Evolutionary conservation across 2,113 vertebrate genomes (phyloP).

Genomic region (Tenebrosternarchus preto): DNA sequence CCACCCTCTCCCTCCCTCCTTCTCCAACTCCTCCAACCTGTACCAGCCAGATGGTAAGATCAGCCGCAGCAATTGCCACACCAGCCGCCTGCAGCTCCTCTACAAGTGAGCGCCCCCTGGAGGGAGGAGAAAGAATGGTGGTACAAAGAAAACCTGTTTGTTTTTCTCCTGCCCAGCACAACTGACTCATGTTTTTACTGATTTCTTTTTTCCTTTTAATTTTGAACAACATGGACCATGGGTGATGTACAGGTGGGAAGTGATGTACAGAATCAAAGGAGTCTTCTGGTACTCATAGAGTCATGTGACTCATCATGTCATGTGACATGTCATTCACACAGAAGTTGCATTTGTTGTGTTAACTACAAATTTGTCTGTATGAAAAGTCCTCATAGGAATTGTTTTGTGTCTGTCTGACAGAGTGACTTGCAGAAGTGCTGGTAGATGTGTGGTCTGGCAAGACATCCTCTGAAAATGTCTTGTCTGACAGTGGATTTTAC

Average conservation of each 20-base stretch:
- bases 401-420: neutral
- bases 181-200: no score
- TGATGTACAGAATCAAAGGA: no score
- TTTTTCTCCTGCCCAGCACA: neutral
- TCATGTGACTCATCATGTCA: constrained; percentile 15
- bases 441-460: neutral
- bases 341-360: constrained; percentile 5
- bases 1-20: constrained; percentile 75
- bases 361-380: neutral
- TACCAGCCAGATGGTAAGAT: constrained; percentile 87
- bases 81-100: constrained; percentile 88
- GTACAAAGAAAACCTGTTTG: neutral
- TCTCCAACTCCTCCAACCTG: constrained; percentile 77
- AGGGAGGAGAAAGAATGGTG: neutral
- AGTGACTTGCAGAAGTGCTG: neutral
- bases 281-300: no score
- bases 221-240: neutral
- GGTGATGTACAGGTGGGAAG: no score
- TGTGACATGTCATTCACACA: neutral
- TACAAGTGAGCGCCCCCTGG: constrained; percentile 78
- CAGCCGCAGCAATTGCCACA: constrained; percentile 86
- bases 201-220: neutral
- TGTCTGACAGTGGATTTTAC: neutral
- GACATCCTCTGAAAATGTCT: neutral
- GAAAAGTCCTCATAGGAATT: neutral